phyloP scores from a whole-genome alignment of 2,888 invertebrate genomes.

The Lepidochitona cinerea region DNA sequence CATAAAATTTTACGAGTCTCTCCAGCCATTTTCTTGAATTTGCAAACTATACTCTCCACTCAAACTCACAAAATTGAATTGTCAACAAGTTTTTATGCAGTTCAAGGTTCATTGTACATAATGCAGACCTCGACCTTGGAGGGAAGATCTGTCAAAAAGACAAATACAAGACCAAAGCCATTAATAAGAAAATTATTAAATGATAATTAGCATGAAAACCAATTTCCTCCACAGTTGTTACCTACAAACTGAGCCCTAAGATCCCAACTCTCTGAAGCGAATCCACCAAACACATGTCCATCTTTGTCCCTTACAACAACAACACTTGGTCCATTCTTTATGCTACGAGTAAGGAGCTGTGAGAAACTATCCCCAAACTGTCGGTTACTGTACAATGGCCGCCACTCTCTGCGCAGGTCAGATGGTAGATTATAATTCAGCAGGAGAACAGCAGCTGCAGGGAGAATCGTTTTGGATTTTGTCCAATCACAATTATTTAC shows the following conservation, averaged over 20 bases:
- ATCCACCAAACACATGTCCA: slow-evolving; percentile 91
- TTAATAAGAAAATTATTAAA: no score
- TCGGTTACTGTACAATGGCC: slow-evolving; percentile 79
- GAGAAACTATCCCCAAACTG: slow-evolving; percentile 86
- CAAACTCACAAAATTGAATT: no score
- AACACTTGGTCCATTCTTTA: slow-evolving; percentile 75
- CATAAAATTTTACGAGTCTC: no score
- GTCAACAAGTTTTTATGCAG: no score
- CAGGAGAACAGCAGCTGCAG: slow-evolving; percentile 52
- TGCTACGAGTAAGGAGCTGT: slow-evolving; percentile 71
- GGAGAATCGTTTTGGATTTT: slow-evolving; percentile 48
- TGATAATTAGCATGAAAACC: no score
- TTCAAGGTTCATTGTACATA: no score
- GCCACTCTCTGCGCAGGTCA: slow-evolving; percentile 84
- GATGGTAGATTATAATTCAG: slow-evolving; percentile 85
- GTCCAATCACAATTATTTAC: slow-evolving; percentile 42
- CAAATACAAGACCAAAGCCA: no score
- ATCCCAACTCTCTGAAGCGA: slow-evolving; percentile 84
- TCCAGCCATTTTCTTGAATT: no score
- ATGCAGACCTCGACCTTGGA: no score
- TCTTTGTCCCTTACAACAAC: slow-evolving; percentile 83
- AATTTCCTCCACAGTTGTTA: slow-evolving; percentile 49
- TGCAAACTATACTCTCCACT: no score
- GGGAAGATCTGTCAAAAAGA: no score
- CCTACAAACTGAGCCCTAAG: slow-evolving; percentile 84